phyloP scores from a whole-genome alignment of 1,140 invertebrate species.

The Lerema accius region DNA sequence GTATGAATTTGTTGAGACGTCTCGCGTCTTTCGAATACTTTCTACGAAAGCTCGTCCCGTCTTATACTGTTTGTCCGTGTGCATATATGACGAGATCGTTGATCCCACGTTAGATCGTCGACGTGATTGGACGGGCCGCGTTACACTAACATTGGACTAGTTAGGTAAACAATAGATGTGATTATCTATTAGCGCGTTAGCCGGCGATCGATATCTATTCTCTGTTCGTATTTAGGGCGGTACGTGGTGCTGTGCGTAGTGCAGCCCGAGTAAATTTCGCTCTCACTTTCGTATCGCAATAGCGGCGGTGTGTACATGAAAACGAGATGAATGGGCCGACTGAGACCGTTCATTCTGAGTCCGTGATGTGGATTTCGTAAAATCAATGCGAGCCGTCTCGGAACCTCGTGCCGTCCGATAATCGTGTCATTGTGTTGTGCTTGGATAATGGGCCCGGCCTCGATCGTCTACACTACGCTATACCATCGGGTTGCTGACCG shows the following conservation, averaged over 20 bases:
- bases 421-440: constrained; percentile 74
- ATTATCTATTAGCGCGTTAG: constrained; percentile 58
- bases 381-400: constrained; percentile 76
- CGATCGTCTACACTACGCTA: constrained; percentile 56
- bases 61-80: neutral
- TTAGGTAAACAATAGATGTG: constrained; percentile 32
- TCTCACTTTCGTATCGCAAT: constrained; percentile 81
- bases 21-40: constrained; percentile 38
- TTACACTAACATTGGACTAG: neutral
- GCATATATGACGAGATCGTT: neutral
- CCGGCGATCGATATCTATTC: constrained; percentile 68
- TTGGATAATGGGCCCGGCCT: constrained; percentile 60
- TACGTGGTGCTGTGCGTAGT: constrained; percentile 71
- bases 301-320: constrained; percentile 77
- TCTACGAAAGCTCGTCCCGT: constrained; percentile 12
- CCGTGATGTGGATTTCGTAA: constrained; percentile 79
- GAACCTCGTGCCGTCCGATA: constrained; percentile 61
- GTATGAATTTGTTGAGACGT: constrained; percentile 44
- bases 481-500: constrained; percentile 59
- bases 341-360: constrained; percentile 74
- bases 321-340: constrained; percentile 80
- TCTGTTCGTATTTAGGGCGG: constrained; percentile 70
- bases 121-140: neutral
- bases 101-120: constrained; percentile 1
- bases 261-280: constrained; percentile 76